Conservation (phyloP, 1,140 invertebrate species). For the Pseudobourletiella spinata region DNA sequence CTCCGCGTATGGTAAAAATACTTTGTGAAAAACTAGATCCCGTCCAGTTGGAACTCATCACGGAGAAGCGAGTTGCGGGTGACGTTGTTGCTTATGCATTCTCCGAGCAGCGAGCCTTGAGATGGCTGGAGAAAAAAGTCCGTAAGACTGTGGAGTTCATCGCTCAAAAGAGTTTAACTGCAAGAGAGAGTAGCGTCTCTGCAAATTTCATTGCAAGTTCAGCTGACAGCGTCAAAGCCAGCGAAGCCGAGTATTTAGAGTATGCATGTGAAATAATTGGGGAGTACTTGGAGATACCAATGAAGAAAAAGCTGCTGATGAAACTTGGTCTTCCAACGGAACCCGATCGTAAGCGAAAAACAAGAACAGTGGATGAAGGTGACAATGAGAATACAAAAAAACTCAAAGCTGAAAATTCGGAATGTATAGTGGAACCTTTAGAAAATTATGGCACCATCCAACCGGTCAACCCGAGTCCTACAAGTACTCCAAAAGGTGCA, state of each 20-base stretch:
- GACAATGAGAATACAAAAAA: constrained; percentile 21
- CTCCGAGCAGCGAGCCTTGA: constrained; percentile 26
- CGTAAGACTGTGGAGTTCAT: constrained; percentile 21
- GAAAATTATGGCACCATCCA: constrained; percentile 26
- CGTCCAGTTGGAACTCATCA: constrained; percentile 28
- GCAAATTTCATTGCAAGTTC: constrained; percentile 24
- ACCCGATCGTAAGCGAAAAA: constrained; percentile 18
- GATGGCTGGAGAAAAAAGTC: constrained; percentile 31
- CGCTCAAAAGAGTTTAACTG: constrained; percentile 11
- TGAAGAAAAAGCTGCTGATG: constrained; percentile 23
- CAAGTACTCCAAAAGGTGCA: constrained; percentile 21
- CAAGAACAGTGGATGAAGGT: constrained; percentile 6
- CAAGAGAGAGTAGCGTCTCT: constrained; percentile 26
- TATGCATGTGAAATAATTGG: constrained; percentile 30
- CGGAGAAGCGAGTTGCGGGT: constrained; percentile 17
- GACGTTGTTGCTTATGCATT: constrained; percentile 32
- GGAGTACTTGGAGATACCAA: constrained; percentile 19
- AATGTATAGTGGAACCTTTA: constrained; percentile 12
- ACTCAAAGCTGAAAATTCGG: constrained; percentile 16
- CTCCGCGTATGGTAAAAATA: constrained; percentile 3
- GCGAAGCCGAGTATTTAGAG: constrained; percentile 18
- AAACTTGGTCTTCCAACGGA: constrained; percentile 24
- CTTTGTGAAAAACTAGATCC: constrained; percentile 14
- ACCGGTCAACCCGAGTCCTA: too few species aligned
- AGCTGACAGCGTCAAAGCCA: too few species aligned